Evolutionary conservation across 2,113 vertebrate genomes (phyloP).

Genomic region (Ailuropoda melanoleuca): DNA sequence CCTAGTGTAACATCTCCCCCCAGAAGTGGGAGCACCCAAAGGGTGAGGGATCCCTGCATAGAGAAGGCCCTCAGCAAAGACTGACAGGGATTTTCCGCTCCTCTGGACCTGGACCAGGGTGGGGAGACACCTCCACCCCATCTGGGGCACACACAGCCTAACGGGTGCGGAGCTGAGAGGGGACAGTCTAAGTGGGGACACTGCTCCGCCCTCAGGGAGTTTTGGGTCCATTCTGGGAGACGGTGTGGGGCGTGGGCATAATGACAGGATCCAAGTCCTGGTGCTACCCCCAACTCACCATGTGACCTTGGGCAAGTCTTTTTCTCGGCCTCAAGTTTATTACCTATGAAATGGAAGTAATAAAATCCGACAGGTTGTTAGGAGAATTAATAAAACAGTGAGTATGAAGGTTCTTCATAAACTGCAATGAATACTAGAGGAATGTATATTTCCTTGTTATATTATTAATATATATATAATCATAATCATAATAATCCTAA

Average conservation of each 20-base stretch:
- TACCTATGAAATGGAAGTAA: neutral
- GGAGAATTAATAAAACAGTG: neutral
- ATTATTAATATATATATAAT: neutral
- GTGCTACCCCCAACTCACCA: neutral
- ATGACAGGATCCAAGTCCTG: neutral
- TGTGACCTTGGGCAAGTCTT: neutral
- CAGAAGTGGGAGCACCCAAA: neutral
- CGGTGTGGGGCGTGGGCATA: fast-evolving
- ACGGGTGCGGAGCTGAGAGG: neutral
- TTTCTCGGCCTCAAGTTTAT: neutral
- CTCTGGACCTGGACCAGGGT: neutral
- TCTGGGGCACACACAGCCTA: neutral
- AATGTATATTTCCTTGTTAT: neutral
- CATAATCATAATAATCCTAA: neutral
- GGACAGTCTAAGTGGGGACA: no score
- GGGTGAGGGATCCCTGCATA: neutral
- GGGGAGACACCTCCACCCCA: neutral
- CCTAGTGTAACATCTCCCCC: neutral
- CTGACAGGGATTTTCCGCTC: neutral
- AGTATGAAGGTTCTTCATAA: neutral
- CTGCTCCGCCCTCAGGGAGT: neutral
- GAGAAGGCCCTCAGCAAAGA: neutral
- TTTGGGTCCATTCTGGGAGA: neutral
- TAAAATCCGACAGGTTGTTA: neutral
- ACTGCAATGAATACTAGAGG: neutral